Evolutionary conservation across 2,797 vertebrate species (phyloP).

Genomic region (Sebastes cheni): DNA sequence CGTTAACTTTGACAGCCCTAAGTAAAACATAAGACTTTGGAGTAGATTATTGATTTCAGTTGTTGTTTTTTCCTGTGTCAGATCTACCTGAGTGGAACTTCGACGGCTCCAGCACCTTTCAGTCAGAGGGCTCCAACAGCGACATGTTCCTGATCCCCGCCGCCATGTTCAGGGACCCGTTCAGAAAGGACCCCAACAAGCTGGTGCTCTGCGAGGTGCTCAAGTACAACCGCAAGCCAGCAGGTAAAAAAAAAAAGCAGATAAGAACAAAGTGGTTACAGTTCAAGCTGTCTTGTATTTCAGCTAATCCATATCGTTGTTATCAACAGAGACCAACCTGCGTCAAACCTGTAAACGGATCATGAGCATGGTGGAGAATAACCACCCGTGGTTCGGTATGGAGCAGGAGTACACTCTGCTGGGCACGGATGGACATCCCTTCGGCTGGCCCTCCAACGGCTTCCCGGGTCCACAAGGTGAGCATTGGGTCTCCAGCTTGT

Average conservation of each 20-base stretch:
- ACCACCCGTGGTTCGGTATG: conserved; percentile 95
- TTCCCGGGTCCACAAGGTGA: conserved; percentile 97
- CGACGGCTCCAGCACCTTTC: conserved; percentile 94
- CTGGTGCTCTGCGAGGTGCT: conserved; percentile 94
- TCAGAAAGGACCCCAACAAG: conserved; percentile 95
- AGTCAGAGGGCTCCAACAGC: conserved; percentile 95
- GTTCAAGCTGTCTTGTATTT: not conserved
- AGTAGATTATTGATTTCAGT: not conserved
- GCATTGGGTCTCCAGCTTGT: not conserved
- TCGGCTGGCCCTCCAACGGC: conserved; percentile 96
- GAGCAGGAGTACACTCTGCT: conserved; percentile 96
- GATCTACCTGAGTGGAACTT: conserved; percentile 98
- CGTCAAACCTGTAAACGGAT: conserved; percentile 86
- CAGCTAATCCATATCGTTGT: not conserved
- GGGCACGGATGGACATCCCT: conserved; percentile 91
- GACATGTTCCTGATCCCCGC: conserved; percentile 94
- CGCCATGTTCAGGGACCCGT: conserved; percentile 95
- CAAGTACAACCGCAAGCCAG: conserved; percentile 92
- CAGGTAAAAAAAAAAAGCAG: conserved; percentile 77
- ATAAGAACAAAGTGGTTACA: rapidly evolving
- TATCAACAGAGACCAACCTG: conserved; percentile 88
- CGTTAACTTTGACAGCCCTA: too few relatives aligned
- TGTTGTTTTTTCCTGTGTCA: conserved; percentile 43
- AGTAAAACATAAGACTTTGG: too few relatives aligned
- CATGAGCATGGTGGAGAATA: conserved; percentile 90